phyloP scores from a whole-genome alignment of 2,113 vertebrate species.

The Malaclemys terrapin region DNA sequence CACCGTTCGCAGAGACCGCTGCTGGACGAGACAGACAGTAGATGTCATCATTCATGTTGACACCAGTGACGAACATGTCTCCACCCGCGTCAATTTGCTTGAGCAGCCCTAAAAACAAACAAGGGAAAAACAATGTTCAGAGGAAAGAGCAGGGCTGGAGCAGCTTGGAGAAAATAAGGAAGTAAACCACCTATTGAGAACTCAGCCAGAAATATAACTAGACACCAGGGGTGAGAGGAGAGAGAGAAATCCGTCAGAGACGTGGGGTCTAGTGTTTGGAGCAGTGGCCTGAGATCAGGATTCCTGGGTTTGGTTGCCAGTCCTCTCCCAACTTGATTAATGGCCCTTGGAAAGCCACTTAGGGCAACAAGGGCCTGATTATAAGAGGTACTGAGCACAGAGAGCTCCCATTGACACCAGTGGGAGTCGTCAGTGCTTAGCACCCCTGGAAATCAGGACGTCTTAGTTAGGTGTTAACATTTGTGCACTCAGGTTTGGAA shows the following conservation, averaged over 20 bases:
- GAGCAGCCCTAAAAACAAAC: background rate
- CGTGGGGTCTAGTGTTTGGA: background rate
- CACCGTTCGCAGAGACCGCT: background rate
- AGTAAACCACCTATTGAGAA: background rate
- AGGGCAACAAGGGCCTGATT: background rate
- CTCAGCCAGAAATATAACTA: background rate
- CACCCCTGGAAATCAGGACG: background rate
- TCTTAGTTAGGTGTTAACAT: background rate
- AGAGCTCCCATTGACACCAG: background rate
- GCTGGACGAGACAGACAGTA: background rate
- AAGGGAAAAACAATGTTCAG: background rate
- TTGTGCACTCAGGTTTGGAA: background rate
- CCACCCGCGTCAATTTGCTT: background rate
- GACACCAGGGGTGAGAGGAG: background rate
- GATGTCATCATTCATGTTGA: background rate
- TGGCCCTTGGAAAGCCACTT: background rate
- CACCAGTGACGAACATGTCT: background rate
- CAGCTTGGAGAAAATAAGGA: background rate
- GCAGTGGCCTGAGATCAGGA: background rate
- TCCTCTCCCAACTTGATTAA: background rate
- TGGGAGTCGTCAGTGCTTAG: background rate
- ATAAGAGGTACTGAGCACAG: rapidly evolving
- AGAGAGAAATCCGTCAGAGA: background rate
- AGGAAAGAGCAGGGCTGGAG: background rate
- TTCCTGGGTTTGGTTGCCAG: background rate